A percentile compares a stretch with the other conserved stretches of the same genome.
These are phyloP conservation scores for Astyanax mexicanus DNA, from an alignment of 2,797 vertebrate genomes.

Conservation along the genomic window DNA sequence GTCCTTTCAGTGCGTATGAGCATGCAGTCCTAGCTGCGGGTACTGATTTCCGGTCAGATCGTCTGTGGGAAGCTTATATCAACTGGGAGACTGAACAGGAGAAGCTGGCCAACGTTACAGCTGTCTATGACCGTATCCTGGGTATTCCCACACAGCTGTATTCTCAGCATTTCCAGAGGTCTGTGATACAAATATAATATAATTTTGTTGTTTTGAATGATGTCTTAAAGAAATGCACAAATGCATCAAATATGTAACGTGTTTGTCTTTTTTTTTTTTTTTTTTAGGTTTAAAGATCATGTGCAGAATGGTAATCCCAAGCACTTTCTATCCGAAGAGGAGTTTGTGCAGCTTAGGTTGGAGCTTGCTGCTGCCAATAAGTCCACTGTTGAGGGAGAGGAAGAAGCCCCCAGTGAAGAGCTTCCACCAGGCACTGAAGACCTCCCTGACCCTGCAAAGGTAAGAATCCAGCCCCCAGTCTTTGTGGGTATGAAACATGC, in stretches of 20 bases:
- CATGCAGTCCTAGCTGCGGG: conserved; percentile 94
- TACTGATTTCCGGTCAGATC: conserved; percentile 97
- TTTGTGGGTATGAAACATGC: conserved; percentile 46
- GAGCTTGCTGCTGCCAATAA: conserved; percentile 90
- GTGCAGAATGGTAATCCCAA: conserved; percentile 94
- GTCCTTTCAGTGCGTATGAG: conserved; percentile 86
- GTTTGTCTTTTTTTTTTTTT: no score
- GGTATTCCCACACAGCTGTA: conserved; percentile 96
- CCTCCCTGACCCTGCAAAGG: conserved; percentile 96
- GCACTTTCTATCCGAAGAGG: conserved; percentile 90
- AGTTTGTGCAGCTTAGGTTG: conserved; percentile 91
- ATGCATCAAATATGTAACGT: no score
- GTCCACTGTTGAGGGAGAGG: conserved; percentile 76
- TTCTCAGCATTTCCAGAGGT: conserved; percentile 97
- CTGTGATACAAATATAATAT: conserved; percentile 41
- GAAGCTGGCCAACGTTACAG: conserved; percentile 90
- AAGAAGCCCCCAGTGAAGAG: conserved; percentile 80
- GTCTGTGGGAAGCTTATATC: conserved; percentile 95
- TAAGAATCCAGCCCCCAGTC: conserved; percentile 60
- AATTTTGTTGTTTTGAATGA: not conserved
- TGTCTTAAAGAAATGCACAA: not conserved
- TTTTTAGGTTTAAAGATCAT: conserved; percentile 93
- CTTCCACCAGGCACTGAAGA: conserved; percentile 91
- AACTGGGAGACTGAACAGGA: conserved; percentile 93
- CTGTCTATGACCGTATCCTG: conserved; percentile 93